Evolutionary conservation across 2,113 vertebrate species (phyloP).

Genomic region (Aplodontia rufa): DNA sequence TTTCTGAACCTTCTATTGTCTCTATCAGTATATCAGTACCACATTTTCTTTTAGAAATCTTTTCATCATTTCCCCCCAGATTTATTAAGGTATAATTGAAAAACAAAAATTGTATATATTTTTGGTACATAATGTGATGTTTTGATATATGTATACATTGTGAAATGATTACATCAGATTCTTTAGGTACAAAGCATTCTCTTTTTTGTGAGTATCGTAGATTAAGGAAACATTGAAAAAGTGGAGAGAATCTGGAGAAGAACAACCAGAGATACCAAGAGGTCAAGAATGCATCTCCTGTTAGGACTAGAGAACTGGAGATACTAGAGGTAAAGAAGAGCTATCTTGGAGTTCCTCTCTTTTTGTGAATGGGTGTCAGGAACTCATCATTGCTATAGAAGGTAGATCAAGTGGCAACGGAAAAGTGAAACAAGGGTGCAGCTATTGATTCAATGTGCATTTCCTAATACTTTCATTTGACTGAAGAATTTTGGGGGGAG

Average conservation of each 20-base stretch:
- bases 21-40: background rate
- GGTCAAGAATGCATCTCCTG: background rate
- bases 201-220: background rate
- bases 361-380: background rate
- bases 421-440: background rate
- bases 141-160: background rate
- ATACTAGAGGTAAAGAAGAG: background rate
- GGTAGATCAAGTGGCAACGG: background rate
- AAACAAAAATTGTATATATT: background rate
- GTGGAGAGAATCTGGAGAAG: background rate
- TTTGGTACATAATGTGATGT: background rate
- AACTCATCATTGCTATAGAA: background rate
- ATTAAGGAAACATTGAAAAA: background rate
- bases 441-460: background rate
- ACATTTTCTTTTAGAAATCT: background rate
- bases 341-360: background rate
- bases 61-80: no score
- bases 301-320: background rate
- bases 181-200: background rate
- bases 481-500: background rate
- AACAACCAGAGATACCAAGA: background rate
- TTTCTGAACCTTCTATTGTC: conserved; percentile 1
- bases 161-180: background rate
- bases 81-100: background rate
- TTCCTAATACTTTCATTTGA: background rate